These are phyloP conservation scores for Leuctra nigra DNA, from an alignment of 2,888 invertebrate genomes.

Conservation along the genomic window DNA sequence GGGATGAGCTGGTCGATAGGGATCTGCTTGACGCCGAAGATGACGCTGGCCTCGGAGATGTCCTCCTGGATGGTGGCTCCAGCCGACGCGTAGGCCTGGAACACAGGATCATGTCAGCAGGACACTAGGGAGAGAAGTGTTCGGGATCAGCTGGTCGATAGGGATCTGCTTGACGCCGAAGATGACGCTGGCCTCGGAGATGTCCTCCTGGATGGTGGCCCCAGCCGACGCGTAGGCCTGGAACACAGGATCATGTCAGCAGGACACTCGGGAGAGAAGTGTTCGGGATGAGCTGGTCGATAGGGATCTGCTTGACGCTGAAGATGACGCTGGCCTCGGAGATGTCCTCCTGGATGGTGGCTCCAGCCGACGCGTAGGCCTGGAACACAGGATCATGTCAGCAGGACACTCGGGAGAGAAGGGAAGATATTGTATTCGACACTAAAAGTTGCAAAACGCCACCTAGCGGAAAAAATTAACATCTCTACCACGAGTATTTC, in stretches of 20 bases:
- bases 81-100: constrained; percentile 82
- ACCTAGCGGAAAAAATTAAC: too few species aligned
- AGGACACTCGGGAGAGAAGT: too few species aligned
- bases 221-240: constrained; percentile 88
- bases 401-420: too few species aligned
- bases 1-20: constrained; percentile 89
- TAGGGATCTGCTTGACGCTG: constrained; percentile 94
- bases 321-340: constrained; percentile 94
- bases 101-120: too few species aligned
- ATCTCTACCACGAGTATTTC: too few species aligned
- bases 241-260: too few species aligned
- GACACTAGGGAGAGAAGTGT: too few species aligned
- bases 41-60: constrained; percentile 90
- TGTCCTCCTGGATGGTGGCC: constrained; percentile 90
- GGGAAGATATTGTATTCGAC: too few species aligned
- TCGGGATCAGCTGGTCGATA: constrained; percentile 83
- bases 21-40: constrained; percentile 96
- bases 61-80: constrained; percentile 95
- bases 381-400: too few species aligned
- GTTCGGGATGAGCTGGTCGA: constrained; percentile 88
- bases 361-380: constrained; percentile 89
- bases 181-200: constrained; percentile 91
- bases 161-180: constrained; percentile 97
- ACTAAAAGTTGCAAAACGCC: too few species aligned
- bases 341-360: constrained; percentile 91